Evolutionary conservation across 2,113 vertebrate genomes (phyloP), one percentile per base, ranked within the genome.

Genomic region (Sterrhoptilus dennistouni): DNA sequence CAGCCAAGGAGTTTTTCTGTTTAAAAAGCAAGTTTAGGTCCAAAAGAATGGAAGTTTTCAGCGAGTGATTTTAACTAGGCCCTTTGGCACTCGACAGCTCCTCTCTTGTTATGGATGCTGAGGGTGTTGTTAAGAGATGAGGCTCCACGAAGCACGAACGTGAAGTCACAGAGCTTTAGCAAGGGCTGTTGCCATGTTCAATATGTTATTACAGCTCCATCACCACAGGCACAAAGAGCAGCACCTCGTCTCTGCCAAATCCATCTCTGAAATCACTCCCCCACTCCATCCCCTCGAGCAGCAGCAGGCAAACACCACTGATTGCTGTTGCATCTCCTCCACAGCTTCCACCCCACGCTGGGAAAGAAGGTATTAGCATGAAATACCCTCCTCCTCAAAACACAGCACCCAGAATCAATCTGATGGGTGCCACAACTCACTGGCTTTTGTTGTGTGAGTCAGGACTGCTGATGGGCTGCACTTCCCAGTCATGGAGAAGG

Each of bases 131-230:
- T 95, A 93, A 72, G 88, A 77, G 90, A 96, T 54, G 95, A 89
- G 40, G 93, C 93, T 92, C 90, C 64, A 50, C 6, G 11, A 93
- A 80, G 95, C 93, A 69, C n/a, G 2, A 94, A 95, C 7, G 52
- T 69, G 78, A 91, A 95, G 93, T 86, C 85, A 77, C 83, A 8
- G 69, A 89, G 92, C 76, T 90, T 78, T 36, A 95, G 95, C 92
- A 71, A 83, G 83, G 93, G 79, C 86, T 91, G 92, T 86, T 94
- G 72, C 93, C 93, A 74, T 83, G 92, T 94, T 97, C 90, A 87
- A 53, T 92, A 87, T 90, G 93, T 92, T 92, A 78, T 89, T 95
- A 87, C 94, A 96, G 93, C 94, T 95, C 95, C 96, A 95, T 79
- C 95, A 92, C 96, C 94, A 93, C 93, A 95, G 88, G 93, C 90